Conservation (phyloP, 1,140 invertebrate species). For the Lepidurus couesii region DNA sequence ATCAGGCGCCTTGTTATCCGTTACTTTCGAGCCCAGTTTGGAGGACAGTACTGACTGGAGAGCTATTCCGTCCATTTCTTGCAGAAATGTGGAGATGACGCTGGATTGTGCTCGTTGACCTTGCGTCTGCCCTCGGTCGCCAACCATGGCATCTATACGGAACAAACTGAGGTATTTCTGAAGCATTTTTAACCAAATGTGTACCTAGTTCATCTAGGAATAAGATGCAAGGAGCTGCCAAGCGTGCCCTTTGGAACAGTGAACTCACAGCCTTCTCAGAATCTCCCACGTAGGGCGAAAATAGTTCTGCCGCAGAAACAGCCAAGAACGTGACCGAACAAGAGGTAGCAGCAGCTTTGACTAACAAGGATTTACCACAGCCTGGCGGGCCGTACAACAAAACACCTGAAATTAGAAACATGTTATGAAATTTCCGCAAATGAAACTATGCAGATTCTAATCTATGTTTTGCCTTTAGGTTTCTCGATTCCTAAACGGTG, state of each 20-base stretch:
- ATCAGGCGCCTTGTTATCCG: not conserved
- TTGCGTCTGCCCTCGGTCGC: constrained; percentile 47
- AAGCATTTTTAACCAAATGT: not conserved
- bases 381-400: constrained; percentile 70
- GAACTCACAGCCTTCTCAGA: constrained; percentile 55
- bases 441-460: not conserved
- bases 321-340: constrained; percentile 57
- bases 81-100: constrained; percentile 59
- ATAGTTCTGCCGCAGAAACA: constrained; percentile 59
- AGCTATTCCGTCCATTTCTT: constrained; percentile 63
- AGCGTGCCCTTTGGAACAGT: constrained; percentile 60
- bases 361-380: constrained; percentile 67
- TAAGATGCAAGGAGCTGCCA: constrained; percentile 60
- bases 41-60: constrained; percentile 2
- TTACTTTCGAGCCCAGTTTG: not conserved
- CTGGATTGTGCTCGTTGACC: constrained; percentile 52
- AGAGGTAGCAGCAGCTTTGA: constrained; percentile 58
- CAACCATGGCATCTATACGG: constrained; percentile 56
- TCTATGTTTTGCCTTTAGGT: constrained; percentile 48
- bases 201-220: constrained; percentile 70
- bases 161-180: constrained; percentile 23
- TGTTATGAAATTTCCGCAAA: not conserved
- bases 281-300: constrained; percentile 61
- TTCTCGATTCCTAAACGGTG: constrained; percentile 53
- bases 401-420: constrained; percentile 50